Conservation (phyloP, 2,888 invertebrate genomes). For the Catocala nupta region DNA sequence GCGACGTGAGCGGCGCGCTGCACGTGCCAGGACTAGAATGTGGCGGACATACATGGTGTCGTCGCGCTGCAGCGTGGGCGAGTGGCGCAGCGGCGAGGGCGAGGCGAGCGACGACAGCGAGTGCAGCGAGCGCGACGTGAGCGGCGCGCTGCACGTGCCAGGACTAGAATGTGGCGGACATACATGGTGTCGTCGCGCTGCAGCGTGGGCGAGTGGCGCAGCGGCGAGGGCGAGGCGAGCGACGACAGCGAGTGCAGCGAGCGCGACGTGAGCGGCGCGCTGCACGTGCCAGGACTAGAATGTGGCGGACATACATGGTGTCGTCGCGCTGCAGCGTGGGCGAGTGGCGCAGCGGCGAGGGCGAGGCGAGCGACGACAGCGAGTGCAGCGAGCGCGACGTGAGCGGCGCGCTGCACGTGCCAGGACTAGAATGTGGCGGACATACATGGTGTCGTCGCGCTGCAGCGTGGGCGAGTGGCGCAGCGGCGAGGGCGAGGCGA, state of each 20-base stretch:
- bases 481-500: slow-evolving; percentile 35
- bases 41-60: slow-evolving; percentile 70
- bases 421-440: too few species aligned
- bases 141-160: slow-evolving; percentile 65
- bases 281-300: not conserved
- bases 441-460: slow-evolving; percentile 54
- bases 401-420: slow-evolving; percentile 68
- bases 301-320: slow-evolving; percentile 65
- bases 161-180: too few species aligned
- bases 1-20: slow-evolving; percentile 80
- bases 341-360: slow-evolving; percentile 66
- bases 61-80: slow-evolving; percentile 77
- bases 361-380: slow-evolving; percentile 77
- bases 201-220: slow-evolving; percentile 71
- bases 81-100: slow-evolving; percentile 64
- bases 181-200: slow-evolving; percentile 60
- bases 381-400: slow-evolving; percentile 83
- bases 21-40: not conserved
- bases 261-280: slow-evolving; percentile 82
- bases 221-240: slow-evolving; percentile 38
- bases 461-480: slow-evolving; percentile 74
- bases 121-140: slow-evolving; percentile 82
- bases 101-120: slow-evolving; percentile 80
- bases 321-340: slow-evolving; percentile 79
- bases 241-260: too few species aligned